These are phyloP conservation scores for Macrosteles quadrilineatus DNA, from an alignment of 1,140 invertebrate species.

Conservation along the genomic window DNA sequence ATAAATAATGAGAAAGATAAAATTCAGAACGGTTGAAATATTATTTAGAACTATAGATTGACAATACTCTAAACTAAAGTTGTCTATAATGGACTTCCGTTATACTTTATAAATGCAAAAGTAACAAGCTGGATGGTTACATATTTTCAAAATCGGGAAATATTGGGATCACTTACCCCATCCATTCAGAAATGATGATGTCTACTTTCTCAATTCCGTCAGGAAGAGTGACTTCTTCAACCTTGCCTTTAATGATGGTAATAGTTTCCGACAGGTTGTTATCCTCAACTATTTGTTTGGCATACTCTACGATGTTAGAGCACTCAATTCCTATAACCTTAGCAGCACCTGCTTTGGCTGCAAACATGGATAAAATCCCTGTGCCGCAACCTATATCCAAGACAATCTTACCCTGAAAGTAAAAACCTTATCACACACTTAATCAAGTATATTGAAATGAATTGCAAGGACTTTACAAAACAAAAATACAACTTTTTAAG, in stretches of 20 bases:
- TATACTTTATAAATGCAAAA: too few relatives aligned
- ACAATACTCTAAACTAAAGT: too few relatives aligned
- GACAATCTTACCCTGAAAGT: constrained; percentile 70
- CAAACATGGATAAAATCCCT: constrained; percentile 99
- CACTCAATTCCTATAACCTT: constrained; percentile 96
- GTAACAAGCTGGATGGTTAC: too few relatives aligned
- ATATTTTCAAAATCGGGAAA: too few relatives aligned
- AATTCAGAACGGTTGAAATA: too few relatives aligned
- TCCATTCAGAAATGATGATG: constrained; percentile 99
- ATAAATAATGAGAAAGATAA: too few relatives aligned
- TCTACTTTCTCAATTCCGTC: constrained; percentile 85
- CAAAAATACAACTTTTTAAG: too few relatives aligned
- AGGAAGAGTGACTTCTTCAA: constrained; percentile 77
- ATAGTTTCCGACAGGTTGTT: constrained; percentile 83
- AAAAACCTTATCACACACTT: too few relatives aligned
- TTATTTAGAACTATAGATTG: too few relatives aligned
- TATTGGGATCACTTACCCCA: constrained; percentile 69
- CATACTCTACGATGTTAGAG: constrained; percentile 96
- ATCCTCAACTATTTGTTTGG: constrained; percentile 86
- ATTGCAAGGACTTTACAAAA: too few relatives aligned
- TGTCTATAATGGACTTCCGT: too few relatives aligned
- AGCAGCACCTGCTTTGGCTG: constrained; percentile 96
- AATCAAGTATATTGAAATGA: too few relatives aligned
- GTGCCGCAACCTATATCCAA: constrained; percentile 99
- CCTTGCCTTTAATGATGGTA: constrained; percentile 87